Conservation (phyloP, 2,797 vertebrate genomes). For the Heterohyrax brucei region DNA sequence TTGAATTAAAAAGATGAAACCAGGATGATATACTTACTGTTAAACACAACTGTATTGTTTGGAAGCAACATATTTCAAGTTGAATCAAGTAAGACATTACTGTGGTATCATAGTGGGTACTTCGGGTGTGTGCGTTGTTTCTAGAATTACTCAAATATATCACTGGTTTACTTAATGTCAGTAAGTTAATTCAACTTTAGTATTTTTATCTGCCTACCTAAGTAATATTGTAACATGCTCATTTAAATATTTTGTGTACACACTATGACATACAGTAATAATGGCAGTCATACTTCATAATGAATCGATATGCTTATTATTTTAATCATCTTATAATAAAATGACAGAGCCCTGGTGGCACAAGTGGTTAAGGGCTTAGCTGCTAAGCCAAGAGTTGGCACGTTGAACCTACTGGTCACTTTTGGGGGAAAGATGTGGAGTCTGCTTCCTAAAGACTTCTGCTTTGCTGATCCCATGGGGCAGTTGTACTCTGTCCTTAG, state of each 20-base stretch:
- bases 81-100: background rate
- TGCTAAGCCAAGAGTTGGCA: too few relatives aligned
- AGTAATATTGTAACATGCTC: background rate
- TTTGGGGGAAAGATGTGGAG: too few relatives aligned
- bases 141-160: background rate
- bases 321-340: constrained; percentile 33
- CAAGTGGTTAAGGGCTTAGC: too few relatives aligned
- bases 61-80: background rate
- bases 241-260: constrained; percentile 60
- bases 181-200: background rate
- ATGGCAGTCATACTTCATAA: background rate
- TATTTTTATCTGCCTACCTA: background rate
- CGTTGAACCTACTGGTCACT: too few relatives aligned
- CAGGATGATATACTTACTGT: background rate
- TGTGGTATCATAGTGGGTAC: background rate
- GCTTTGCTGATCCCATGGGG: too few relatives aligned
- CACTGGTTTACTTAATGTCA: background rate
- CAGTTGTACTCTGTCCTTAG: too few relatives aligned
- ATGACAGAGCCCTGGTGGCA: background rate
- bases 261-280: background rate
- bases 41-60: background rate
- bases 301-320: background rate
- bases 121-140: background rate
- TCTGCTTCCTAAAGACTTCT: too few relatives aligned
- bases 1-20: background rate